Conservation (phyloP, 2,797 vertebrate species). For the Cygnus olor region DNA sequence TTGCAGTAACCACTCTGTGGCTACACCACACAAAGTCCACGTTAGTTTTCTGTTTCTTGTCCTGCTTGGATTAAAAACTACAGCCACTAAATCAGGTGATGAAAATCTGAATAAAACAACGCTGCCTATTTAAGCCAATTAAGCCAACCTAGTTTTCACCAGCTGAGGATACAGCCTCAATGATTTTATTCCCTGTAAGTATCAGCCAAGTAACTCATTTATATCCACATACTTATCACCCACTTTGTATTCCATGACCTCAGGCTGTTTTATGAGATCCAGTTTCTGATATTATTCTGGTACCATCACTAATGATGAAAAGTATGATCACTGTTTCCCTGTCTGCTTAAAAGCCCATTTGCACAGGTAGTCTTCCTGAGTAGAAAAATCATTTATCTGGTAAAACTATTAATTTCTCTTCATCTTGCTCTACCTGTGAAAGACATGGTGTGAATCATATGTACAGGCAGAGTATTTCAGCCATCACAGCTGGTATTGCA, state of each 20-base stretch:
- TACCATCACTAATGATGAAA: background rate
- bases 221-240: background rate
- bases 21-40: background rate
- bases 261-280: background rate
- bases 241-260: background rate
- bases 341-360: constrained; percentile 24
- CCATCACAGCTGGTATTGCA: background rate
- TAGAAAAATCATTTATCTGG: background rate
- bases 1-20: background rate
- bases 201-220: background rate
- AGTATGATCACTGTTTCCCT: background rate
- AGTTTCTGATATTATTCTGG: background rate
- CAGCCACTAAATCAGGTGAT: background rate
- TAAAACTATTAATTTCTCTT: constrained; percentile 19
- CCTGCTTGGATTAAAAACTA: background rate
- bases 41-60: background rate
- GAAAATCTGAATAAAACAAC: constrained; percentile 8
- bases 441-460: background rate
- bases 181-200: background rate
- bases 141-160: background rate
- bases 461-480: constrained; percentile 5
- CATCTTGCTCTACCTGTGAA: background rate
- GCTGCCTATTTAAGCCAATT: background rate
- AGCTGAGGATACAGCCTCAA: background rate
- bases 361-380: background rate